These are phyloP conservation scores for Microtus montanus DNA, from an alignment of 2,113 vertebrate genomes.

Conservation along the genomic window DNA sequence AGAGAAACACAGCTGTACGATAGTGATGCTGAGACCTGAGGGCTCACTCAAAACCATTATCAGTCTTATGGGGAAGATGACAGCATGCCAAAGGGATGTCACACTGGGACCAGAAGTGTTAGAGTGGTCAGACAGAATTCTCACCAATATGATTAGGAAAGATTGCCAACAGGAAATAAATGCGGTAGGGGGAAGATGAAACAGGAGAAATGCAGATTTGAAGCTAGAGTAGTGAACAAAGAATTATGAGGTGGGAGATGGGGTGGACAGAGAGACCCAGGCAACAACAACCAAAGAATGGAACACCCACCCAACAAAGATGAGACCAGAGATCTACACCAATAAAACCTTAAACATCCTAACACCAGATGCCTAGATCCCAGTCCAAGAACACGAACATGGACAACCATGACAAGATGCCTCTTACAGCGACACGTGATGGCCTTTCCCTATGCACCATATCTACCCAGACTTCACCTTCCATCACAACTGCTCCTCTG, in stretches of 20 bases:
- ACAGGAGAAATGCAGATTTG: not conserved
- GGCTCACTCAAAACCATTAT: not conserved
- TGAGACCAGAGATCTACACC: not conserved
- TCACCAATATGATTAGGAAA: not conserved
- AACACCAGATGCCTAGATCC: not conserved
- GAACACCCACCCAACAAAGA: not conserved
- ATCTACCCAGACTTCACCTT: not conserved
- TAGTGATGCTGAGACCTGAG: not conserved
- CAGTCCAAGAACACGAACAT: not conserved
- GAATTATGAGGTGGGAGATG: rapidly evolving
- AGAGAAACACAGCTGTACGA: not conserved
- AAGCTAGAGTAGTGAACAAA: not conserved
- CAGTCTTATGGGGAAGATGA: not conserved
- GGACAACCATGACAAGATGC: not conserved
- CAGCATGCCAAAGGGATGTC: not conserved
- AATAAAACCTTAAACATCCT: not conserved
- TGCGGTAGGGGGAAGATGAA: not conserved
- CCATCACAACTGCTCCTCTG: rapidly evolving
- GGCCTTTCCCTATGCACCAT: not conserved
- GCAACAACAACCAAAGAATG: not conserved
- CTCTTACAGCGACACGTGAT: not conserved
- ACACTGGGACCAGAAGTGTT: not conserved
- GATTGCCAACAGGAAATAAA: too few relatives aligned
- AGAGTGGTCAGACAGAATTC: not conserved
- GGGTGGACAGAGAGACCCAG: rapidly evolving